Base-by-base conservation (phyloP, 2,888 invertebrate species). In the Eupelmus urozonus region DNA sequence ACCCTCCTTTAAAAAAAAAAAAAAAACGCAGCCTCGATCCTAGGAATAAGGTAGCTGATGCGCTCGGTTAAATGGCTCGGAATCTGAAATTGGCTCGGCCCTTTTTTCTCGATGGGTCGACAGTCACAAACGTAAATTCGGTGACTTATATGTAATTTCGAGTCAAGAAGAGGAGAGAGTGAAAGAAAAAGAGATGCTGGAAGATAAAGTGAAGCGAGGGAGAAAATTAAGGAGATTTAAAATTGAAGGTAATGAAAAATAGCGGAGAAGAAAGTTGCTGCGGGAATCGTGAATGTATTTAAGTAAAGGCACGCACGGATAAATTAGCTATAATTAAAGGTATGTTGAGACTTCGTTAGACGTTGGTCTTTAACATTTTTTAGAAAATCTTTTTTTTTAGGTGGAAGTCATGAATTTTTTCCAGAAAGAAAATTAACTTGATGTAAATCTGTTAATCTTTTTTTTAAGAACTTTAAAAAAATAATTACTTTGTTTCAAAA, bases 61-160 rank as follows among this genome's bases (percentile, higher is more conserved):
- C n/a, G n/a, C n/a, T 81, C 80, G 81, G 84, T 85, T 84, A 85
- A 87, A 86, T 85, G 83, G 82, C 81, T 80, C 66, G 86, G 85
- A 86, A 85, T 83, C 80, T 74, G 82, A 73, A 85, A 86, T 86
- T 83, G 84, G 83, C 78, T 82, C 81, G 74, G n/a, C 49, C 13
- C 78, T 80, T 82, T 78, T 69, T 83, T 80, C 73, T 63, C 72
- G 53, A 34, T 34, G 34, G 34, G 63, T 65, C 75, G 57, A 53
- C 59, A 20, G 62, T 18, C 40, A 9, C 27, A 42, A 2, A 42
- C 42, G 59, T 65, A 55, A 74, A 78, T 74, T 78, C 73, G 63
- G 63, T 69, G 78, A 74, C 69, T 70, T 70, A 70, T 51, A 29
- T 74, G 66, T 73, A 57, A 78, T 67, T 78, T 63, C 55, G 18